Conservation (phyloP, 1,140 invertebrate species). For the Bacillus rossius region DNA sequence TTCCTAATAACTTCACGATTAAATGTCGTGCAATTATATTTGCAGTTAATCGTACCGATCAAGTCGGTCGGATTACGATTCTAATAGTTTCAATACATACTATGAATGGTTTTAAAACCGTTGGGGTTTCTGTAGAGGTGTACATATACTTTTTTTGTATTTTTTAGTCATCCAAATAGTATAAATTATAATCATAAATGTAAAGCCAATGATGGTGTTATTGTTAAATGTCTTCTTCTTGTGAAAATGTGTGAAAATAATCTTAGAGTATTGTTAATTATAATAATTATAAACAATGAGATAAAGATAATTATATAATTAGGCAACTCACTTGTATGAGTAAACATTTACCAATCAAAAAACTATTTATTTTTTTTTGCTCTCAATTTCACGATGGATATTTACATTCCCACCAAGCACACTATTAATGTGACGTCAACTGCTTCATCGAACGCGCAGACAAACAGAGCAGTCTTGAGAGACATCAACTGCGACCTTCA, state of each 20-base stretch:
- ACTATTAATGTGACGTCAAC: too few relatives aligned
- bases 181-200: constrained; percentile 56
- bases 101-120: constrained; percentile 44
- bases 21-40: constrained; percentile 65
- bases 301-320: constrained; percentile 3
- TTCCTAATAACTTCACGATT: constrained; percentile 48
- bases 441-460: too few relatives aligned
- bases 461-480: too few relatives aligned
- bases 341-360: too few relatives aligned
- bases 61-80: constrained; percentile 52
- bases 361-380: too few relatives aligned
- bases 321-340: too few relatives aligned
- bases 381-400: too few relatives aligned
- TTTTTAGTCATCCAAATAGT: constrained; percentile 39
- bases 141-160: constrained; percentile 47
- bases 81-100: constrained; percentile 41
- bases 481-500: too few relatives aligned
- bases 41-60: constrained; percentile 56
- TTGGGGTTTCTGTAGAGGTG: constrained; percentile 54
- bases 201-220: constrained; percentile 49
- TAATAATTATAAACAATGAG: background rate
- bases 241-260: constrained; percentile 63
- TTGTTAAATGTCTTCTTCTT: constrained; percentile 49
- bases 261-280: constrained; percentile 23
- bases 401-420: too few relatives aligned